These are phyloP conservation scores for Rhagium mordax DNA, from an alignment of 2,888 invertebrate genomes.

Conservation along the genomic window DNA sequence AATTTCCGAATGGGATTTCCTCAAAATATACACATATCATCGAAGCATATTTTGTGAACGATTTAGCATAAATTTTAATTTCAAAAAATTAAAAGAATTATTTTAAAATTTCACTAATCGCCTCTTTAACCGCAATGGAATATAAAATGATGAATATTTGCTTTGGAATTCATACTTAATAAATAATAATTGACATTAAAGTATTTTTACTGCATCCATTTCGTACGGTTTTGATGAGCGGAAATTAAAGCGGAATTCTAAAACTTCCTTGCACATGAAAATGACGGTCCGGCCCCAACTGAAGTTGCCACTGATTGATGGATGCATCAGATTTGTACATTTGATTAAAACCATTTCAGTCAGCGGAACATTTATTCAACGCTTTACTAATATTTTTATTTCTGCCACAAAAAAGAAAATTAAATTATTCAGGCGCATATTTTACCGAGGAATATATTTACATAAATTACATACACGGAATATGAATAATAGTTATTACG, in stretches of 20 bases:
- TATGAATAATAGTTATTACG: background rate
- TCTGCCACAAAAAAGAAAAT: background rate
- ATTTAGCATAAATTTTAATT: too few relatives aligned
- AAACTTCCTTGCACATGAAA: conserved; percentile 16
- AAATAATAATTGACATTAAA: background rate
- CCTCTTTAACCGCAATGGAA: too few relatives aligned
- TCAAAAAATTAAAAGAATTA: background rate
- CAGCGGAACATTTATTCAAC: background rate
- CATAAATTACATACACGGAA: background rate
- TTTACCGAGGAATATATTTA: conserved; percentile 3
- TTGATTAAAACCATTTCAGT: conserved; percentile 14
- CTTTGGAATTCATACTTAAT: too few relatives aligned
- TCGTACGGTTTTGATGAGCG: background rate
- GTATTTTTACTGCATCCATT: background rate
- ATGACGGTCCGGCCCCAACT: background rate
- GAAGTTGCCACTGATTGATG: conserved; percentile 17
- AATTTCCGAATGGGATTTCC: too few relatives aligned
- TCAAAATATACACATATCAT: too few relatives aligned
- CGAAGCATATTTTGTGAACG: too few relatives aligned
- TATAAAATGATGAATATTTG: too few relatives aligned
- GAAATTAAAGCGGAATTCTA: conserved; percentile 1
- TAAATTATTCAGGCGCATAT: background rate
- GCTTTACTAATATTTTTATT: conserved; percentile 2
- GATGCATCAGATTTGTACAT: conserved; percentile 9
- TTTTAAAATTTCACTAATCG: too few relatives aligned